A percentile compares a stretch with the other conserved stretches of the same genome.
Conservation (phyloP, 2,113 vertebrate species). For the Taxidea taxus region DNA sequence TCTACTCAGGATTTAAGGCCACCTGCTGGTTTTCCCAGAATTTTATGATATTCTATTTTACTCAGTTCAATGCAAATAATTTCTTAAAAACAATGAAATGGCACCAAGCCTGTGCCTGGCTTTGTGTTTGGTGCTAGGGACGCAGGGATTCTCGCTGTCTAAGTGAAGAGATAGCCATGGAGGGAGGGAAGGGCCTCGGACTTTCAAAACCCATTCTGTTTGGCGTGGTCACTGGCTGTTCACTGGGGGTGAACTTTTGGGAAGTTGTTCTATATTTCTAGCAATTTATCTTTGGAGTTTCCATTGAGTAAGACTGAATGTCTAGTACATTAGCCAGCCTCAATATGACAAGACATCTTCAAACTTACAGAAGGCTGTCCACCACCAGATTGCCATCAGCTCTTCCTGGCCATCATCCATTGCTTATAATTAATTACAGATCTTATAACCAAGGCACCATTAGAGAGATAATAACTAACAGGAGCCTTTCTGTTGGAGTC, state of each 20-base stretch:
- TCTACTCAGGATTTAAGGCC: not conserved
- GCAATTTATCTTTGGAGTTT: constrained; percentile 49
- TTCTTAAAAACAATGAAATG: not conserved
- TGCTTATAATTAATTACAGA: constrained; percentile 76
- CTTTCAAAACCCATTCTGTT: not conserved
- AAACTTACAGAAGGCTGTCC: constrained; percentile 57
- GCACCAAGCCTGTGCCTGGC: fast-evolving
- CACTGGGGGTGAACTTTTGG: not conserved
- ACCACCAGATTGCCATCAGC: constrained; percentile 55
- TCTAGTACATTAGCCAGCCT: constrained; percentile 73
- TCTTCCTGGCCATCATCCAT: constrained; percentile 73
- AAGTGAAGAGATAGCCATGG: fast-evolving
- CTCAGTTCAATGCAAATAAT: not conserved
- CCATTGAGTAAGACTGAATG: not conserved
- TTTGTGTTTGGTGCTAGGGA: not conserved
- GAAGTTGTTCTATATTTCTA: not conserved
- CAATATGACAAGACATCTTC: constrained; percentile 72
- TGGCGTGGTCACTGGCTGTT: not conserved
- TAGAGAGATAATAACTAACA: not conserved
- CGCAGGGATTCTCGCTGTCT: fast-evolving
- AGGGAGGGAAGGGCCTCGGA: too few relatives aligned
- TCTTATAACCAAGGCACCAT: constrained; percentile 52
- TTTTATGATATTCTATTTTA: not conserved
- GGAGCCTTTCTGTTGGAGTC: constrained; percentile 66
- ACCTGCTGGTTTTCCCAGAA: fast-evolving